These are phyloP conservation scores for Probaryconus sp. DNA, from an alignment of 1,140 invertebrate genomes.

Conservation along the genomic window DNA sequence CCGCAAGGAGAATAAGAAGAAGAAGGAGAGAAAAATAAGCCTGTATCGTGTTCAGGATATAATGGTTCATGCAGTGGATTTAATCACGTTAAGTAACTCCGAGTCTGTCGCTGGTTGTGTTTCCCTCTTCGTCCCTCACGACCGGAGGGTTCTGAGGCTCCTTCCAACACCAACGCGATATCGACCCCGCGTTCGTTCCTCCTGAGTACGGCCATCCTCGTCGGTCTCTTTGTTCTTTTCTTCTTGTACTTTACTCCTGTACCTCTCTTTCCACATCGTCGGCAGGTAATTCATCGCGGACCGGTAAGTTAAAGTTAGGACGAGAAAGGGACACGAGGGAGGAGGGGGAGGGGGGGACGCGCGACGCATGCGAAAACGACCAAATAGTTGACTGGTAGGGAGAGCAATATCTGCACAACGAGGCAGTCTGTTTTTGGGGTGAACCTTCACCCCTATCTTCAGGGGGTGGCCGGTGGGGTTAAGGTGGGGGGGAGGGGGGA, in stretches of 20 bases:
- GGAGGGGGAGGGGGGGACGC: not conserved
- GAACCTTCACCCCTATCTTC: too few relatives aligned
- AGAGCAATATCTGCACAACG: not conserved
- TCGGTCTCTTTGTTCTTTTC: constrained; percentile 56
- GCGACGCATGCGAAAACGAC: constrained; percentile 39
- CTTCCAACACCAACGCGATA: constrained; percentile 45
- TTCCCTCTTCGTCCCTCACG: too few relatives aligned
- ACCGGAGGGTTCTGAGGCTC: too few relatives aligned
- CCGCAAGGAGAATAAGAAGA: too few relatives aligned
- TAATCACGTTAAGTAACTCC: constrained; percentile 55
- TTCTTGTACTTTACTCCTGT: constrained; percentile 29
- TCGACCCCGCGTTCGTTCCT: constrained; percentile 31
- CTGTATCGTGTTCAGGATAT: constrained; percentile 12
- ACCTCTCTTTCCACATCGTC: constrained; percentile 33
- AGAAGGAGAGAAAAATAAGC: constrained; percentile 18
- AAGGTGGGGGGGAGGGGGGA: not conserved
- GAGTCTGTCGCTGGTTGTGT: constrained; percentile 11
- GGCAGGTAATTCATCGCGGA: constrained; percentile 52
- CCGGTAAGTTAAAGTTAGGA: constrained; percentile 25
- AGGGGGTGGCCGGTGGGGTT: too few relatives aligned
- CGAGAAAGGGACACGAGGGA: not conserved
- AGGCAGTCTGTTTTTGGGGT: not conserved
- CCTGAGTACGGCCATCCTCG: constrained; percentile 40
- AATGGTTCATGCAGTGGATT: constrained; percentile 24
- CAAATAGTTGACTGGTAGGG: not conserved